Percentiles rank a stretch among this genome's conserved stretches.
These are phyloP conservation scores for Zosterops japonicus DNA, from an alignment of 2,113 vertebrate genomes.

Conservation along the genomic window DNA sequence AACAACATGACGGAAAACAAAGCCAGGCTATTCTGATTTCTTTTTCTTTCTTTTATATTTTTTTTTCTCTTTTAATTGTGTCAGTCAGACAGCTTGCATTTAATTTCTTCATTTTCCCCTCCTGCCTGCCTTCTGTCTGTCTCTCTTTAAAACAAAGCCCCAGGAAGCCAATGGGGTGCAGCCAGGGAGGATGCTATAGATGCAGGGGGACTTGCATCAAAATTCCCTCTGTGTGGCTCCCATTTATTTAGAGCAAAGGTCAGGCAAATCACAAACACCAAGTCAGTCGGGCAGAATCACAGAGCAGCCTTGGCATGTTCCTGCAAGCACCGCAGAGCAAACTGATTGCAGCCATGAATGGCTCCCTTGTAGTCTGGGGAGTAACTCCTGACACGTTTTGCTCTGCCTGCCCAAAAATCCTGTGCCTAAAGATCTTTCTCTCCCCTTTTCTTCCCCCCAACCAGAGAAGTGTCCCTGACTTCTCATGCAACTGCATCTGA, in stretches of 20 bases:
- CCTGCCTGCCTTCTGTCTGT: neutral
- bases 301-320: slow-evolving; percentile 3
- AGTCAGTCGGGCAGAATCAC: neutral
- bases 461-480: neutral
- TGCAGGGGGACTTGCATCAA: neutral
- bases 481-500: neutral
- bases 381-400: neutral
- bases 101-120: neutral
- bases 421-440: neutral
- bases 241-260: slow-evolving; percentile 7
- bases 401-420: neutral
- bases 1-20: neutral
- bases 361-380: neutral
- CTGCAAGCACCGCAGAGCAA: neutral
- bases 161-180: neutral
- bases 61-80: neutral
- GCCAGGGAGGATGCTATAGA: neutral
- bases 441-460: neutral
- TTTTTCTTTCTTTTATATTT: neutral
- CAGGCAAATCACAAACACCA: neutral
- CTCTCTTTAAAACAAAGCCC: neutral
- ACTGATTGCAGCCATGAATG: neutral
- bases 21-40: neutral
- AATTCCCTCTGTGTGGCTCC: neutral
- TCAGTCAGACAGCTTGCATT: neutral